Base-by-base conservation (phyloP, 2,113 vertebrate species). In the Lycaon pictus region DNA sequence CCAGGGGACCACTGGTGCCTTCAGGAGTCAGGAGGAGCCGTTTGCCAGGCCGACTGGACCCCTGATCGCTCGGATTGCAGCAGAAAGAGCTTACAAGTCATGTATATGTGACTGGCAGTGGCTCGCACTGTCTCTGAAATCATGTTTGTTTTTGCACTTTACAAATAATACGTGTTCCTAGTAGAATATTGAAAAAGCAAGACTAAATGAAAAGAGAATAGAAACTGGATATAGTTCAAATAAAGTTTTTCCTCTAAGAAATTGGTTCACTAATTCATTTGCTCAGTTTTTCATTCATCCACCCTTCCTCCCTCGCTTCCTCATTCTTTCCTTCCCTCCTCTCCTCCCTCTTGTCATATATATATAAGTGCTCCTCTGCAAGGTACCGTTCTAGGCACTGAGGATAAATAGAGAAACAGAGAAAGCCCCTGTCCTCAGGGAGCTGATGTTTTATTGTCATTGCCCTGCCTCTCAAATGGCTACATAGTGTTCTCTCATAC, bases 271-370 rank as follows among this genome's bases (percentile, higher is more conserved):
- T 86, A 7, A 1, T 71, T 72, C 15, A 5, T 60, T 67, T 82
- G 56, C 35, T 51, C 8, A 10, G 32, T 19, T 4, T 8, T 1
- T 0, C 1, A 19, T 7, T 9, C 55, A 7, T 25, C 6, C 19
- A 3, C 35, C 16, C 35, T 58, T 19, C 27, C 56, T 69, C 16
- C 56, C 3, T n/a, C 27, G 19, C 11, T 17, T 23, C 17, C 5
- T 12, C 48, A 19, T 7, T 63, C n/a, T 0, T 0, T 11, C 0
- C 0, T 2, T 56, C 1, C 3, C 12, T 53, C 6, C 27, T 27
- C 69, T 9, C 76, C 13, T 86, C 56, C n/a, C 20, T 25, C 25
- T 22, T 60, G 7, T 32, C 7, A 0, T 58, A 27, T n/a, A 6
- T 5, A 3, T 1, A 0, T 1, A 0, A 4, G 22, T 2, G 62